These are phyloP conservation scores for Cariama cristata DNA, from an alignment of 2,113 vertebrate genomes.

Conservation along the genomic window DNA sequence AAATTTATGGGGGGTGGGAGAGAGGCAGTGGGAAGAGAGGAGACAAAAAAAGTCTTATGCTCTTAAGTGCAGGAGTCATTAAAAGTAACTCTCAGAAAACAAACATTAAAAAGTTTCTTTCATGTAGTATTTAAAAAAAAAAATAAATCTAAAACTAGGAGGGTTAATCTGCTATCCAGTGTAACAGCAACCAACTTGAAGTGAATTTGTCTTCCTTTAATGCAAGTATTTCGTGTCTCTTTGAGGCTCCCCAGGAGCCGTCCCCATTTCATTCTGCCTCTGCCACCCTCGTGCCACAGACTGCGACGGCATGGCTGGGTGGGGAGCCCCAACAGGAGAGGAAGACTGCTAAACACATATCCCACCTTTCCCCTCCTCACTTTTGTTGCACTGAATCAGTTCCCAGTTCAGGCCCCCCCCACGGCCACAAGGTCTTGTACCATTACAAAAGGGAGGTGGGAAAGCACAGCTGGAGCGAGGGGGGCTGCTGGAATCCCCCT, in stretches of 20 bases:
- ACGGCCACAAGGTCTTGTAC: not conserved
- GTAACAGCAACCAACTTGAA: not conserved
- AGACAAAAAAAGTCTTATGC: not conserved
- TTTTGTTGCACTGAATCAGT: not conserved
- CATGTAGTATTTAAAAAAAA: not conserved
- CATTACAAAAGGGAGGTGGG: not conserved
- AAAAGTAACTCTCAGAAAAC: conserved; percentile 23
- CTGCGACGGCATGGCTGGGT: accelerated
- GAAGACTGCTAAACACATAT: not conserved
- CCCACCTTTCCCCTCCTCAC: not conserved
- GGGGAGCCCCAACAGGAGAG: not conserved
- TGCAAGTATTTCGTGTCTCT: not conserved
- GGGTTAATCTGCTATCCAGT: not conserved
- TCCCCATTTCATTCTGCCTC: not conserved
- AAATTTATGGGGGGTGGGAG: not conserved
- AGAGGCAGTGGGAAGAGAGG: not conserved
- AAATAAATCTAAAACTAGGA: not conserved
- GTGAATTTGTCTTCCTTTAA: not conserved
- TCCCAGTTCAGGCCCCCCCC: not conserved
- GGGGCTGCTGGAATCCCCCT: not conserved
- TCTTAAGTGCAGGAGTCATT: not conserved
- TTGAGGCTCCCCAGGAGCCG: not conserved
- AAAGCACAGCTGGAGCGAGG: not conserved
- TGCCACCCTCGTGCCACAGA: not conserved
- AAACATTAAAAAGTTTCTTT: conserved; percentile 16